Evolutionary conservation across 1,140 invertebrate genomes (phyloP), one percentile per base, ranked within the genome.

Genomic region (Heliconius himera): DNA sequence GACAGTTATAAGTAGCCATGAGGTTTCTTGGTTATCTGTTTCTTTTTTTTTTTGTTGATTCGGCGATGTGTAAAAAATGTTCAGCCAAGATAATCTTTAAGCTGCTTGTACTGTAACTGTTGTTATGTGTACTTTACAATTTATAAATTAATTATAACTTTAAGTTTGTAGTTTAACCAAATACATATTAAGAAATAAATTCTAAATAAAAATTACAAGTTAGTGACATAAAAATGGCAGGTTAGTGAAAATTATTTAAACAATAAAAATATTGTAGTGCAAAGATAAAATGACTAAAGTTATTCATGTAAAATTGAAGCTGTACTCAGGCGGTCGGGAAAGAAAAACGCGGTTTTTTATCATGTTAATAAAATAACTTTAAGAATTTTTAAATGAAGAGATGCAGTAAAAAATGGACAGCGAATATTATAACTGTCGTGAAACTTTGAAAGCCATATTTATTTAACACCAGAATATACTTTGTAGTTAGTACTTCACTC

Each of bases 1-100:
- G 60, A 66, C 60, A 66, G 60, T 66, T 66, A 66, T 66, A 66
- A 46, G 41, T 16, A 46, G 4, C 60, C 60, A 66, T 66, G 60
- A 66, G 22, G 3, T 66, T 66, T 66, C 60, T 66, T 11, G 22
- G 60, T 26, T 4, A 13, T 13, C 3, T 66, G 16, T 66, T 5
- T 66, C 26, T 66, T 29, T 66, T 66, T 11, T 66, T 66, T 66
- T 29, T 66, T 29, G 60, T 66, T 29, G 26, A 5, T 29, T 16
- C 9, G 22, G 9, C 60, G n/a, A 29, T 29, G 26, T 29, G 0
- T 60, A 60, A 66, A 66, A 66, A 66, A 66, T 66, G 9, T 66
- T 66, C 60, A 29, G 60, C 22, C 60, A 13, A 26, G 26, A 66
- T 66, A 29, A 66, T 66, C 60, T 56, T 56, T 22, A 6, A 66